These are phyloP conservation scores for Spatulosminthurus flaviceps DNA, from an alignment of 2,888 invertebrate genomes.

Conservation along the genomic window DNA sequence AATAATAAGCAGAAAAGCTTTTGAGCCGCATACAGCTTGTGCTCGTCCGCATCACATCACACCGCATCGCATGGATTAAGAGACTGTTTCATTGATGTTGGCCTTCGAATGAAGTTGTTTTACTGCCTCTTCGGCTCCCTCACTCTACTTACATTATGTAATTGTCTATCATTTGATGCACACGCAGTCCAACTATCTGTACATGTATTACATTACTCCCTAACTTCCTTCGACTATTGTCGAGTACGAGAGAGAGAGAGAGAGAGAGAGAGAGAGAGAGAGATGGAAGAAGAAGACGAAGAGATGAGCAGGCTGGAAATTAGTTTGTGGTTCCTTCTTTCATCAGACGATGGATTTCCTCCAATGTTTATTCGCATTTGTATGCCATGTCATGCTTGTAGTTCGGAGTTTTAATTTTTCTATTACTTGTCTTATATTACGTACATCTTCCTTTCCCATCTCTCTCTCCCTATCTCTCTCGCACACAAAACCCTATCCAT, in stretches of 20 bases:
- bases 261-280: constrained; percentile 15
- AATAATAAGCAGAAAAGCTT: constrained; percentile 28
- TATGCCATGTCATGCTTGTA: constrained; percentile 21
- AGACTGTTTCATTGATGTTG: constrained; percentile 42
- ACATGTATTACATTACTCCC: constrained; percentile 1
- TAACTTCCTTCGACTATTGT: too few relatives aligned
- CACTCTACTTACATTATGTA: constrained; percentile 41
- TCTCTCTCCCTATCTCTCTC: not conserved
- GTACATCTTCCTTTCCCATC: not conserved
- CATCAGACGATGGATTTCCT: constrained; percentile 21
- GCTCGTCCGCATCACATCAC: constrained; percentile 27
- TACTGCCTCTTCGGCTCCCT: constrained; percentile 45
- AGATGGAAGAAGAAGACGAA: too few relatives aligned
- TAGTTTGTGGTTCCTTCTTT: constrained; percentile 23
- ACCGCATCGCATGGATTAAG: constrained; percentile 36
- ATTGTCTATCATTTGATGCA: constrained; percentile 29
- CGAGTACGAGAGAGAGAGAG: not conserved
- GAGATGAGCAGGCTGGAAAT: constrained; percentile 14
- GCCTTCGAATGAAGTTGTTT: constrained; percentile 50
- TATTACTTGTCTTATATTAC: constrained; percentile 20
- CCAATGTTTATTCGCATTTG: constrained; percentile 19
- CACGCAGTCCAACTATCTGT: not conserved
- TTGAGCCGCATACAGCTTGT: constrained; percentile 40
- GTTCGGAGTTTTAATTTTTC: constrained; percentile 15
- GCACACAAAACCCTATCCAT: not conserved